Base-by-base conservation (phyloP, 2,888 invertebrate genomes). In the Thymelicus acteon region DNA sequence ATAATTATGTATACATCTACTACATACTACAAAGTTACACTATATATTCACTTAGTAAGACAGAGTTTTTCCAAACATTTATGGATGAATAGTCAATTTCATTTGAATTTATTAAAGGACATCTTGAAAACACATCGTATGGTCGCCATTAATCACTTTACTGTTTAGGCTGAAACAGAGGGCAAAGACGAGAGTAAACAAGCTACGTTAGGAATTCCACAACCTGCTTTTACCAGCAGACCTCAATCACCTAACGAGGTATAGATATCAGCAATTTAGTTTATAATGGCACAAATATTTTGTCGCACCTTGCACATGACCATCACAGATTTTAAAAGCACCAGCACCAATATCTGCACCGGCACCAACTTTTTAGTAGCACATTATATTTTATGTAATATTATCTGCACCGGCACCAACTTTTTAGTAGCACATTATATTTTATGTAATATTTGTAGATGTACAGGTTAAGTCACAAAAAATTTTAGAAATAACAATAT, bases 101-200 rank as follows among this genome's bases (percentile, higher is more conserved):
- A 61, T 71, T 71, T 71, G n/a, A 7, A 48, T 65, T 37, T 65
- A 31, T 54, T 49, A 15, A n/a, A 58, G 67, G 37, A 71, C 64
- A 70, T 47, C 6, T 2, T 64, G 63, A 47, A 37, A 13, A 74
- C 75, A 78, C 67, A 49, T 85, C 87, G 88, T 88, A 88, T 75
- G 87, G 88, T 92, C 89, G 91, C 90, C 90, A 87, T 79, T 88
- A 87, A 88, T 83, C 58, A 81, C 85, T 88, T 87, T 90, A 85
- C 82, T 91, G 85, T 90, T 75, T 93, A 93, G 93, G 92, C 91
- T 85, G 90, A 90, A 72, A 85, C 85, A 82, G 89, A 86, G 78
- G 85, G 81, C 76, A 90, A 84, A 80, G 84, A 85, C 72, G 85
- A 86, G 79, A 82, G 74, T 83, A 90, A 81, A 80, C 83, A 84